phyloP scores from a whole-genome alignment of 2,113 vertebrate genomes.

The Paedocypris sp. region DNA sequence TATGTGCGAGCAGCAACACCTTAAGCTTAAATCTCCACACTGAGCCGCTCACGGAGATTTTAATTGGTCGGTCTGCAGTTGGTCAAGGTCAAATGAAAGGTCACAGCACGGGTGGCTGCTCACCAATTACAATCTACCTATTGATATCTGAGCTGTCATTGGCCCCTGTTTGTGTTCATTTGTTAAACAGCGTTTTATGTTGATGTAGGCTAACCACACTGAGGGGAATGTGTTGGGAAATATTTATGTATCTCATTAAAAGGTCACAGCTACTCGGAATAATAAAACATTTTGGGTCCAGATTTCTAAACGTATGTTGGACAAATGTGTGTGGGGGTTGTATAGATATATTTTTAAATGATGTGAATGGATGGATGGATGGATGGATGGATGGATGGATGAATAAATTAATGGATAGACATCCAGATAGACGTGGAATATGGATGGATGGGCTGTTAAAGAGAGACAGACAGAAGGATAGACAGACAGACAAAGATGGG shows the following conservation, averaged over 20 bases:
- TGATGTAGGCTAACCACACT: not conserved
- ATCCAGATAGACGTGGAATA: too few relatives aligned
- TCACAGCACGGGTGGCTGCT: constrained; percentile 4
- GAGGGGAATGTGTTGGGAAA: not conserved
- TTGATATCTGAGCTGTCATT: not conserved
- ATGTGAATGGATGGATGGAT: too few relatives aligned
- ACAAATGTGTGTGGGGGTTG: too few relatives aligned
- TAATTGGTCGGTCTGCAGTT: constrained; percentile 24
- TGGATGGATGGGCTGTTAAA: too few relatives aligned
- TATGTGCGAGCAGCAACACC: not conserved
- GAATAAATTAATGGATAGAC: too few relatives aligned
- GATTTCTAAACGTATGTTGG: too few relatives aligned
- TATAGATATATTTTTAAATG: too few relatives aligned
- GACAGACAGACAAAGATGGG: too few relatives aligned
- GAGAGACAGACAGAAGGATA: too few relatives aligned
- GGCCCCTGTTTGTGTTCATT: not conserved
- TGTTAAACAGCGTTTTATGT: not conserved
- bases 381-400: too few relatives aligned
- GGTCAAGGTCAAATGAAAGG: not conserved
- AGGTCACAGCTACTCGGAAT: not conserved
- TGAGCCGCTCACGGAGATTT: not conserved
- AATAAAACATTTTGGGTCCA: too few relatives aligned
- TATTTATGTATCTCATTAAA: not conserved
- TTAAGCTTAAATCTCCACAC: not conserved
- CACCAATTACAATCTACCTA: constrained; percentile 13